Evolutionary conservation across 2,888 invertebrate species (phyloP).

Genomic region (Platycheirus albimanus): DNA sequence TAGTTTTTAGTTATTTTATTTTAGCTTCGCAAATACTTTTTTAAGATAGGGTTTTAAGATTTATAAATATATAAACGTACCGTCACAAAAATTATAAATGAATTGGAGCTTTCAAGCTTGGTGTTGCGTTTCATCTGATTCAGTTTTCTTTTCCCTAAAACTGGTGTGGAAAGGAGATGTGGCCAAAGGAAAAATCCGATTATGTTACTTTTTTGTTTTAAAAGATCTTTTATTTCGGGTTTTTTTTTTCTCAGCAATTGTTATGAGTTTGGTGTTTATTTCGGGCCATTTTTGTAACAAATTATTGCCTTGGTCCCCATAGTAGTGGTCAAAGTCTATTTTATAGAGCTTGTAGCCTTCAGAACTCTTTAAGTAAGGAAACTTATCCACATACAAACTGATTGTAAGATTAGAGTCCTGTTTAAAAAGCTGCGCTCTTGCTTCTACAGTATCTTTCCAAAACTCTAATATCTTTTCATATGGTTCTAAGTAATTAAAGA

Average conservation of each 20-base stretch:
- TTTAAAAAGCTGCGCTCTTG: too few relatives aligned
- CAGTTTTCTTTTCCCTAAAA: too few relatives aligned
- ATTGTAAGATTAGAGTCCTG: constrained; percentile 8
- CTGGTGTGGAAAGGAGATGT: background rate
- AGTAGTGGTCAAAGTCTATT: background rate
- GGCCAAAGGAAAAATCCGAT: background rate
- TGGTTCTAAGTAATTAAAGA: constrained; percentile 16
- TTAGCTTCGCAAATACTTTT: too few relatives aligned
- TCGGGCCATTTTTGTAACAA: constrained; percentile 1
- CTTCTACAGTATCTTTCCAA: too few relatives aligned
- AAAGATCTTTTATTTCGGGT: background rate
- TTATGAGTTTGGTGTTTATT: constrained; percentile 2
- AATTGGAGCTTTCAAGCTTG: too few relatives aligned
- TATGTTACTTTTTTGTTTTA: too few relatives aligned
- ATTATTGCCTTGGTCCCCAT: too few relatives aligned
- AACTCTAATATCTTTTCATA: background rate
- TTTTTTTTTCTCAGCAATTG: constrained; percentile 6
- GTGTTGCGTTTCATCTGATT: too few relatives aligned
- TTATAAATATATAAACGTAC: background rate
- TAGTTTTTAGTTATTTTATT: background rate
- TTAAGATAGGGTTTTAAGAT: too few relatives aligned
- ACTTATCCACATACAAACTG: constrained; percentile 2
- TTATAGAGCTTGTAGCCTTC: constrained; percentile 1
- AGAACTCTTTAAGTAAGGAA: constrained; percentile 6
- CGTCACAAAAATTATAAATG: background rate